Evolutionary conservation across 2,888 invertebrate genomes (phyloP).

Genomic region (Drosophila silvestris): DNA sequence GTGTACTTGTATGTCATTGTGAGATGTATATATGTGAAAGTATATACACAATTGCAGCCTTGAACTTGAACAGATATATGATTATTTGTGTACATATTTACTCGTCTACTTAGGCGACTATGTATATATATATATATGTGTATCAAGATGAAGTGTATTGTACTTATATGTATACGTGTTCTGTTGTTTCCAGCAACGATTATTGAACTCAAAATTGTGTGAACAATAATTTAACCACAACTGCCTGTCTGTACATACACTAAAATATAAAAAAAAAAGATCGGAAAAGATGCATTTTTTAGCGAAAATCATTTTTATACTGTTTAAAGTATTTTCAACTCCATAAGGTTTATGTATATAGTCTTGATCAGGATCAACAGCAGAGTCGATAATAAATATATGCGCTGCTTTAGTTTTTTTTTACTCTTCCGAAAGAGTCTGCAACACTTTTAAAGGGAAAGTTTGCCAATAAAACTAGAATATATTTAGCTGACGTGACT

Average conservation of each 20-base stretch:
- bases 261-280: background rate
- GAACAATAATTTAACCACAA: background rate
- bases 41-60: conserved; percentile 42
- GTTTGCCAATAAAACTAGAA: background rate
- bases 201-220: conserved; percentile 4
- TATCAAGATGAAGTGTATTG: background rate
- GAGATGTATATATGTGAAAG: conserved; percentile 16
- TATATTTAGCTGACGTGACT: background rate
- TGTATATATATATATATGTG: background rate
- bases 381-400: background rate
- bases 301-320: background rate
- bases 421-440: background rate
- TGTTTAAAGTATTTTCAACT: background rate
- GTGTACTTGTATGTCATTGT: conserved; percentile 15
- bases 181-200: background rate
- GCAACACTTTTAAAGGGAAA: background rate
- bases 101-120: background rate
- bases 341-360: background rate
- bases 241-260: background rate
- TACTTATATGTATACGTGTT: background rate
- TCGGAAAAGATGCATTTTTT: background rate
- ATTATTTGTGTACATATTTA: background rate
- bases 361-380: background rate
- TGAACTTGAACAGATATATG: conserved; percentile 51
- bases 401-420: background rate